Percentiles rank a stretch among this genome's conserved stretches.
Evolutionary conservation across 2,113 vertebrate species (phyloP).

Genomic region (Muscicapa adusta): DNA sequence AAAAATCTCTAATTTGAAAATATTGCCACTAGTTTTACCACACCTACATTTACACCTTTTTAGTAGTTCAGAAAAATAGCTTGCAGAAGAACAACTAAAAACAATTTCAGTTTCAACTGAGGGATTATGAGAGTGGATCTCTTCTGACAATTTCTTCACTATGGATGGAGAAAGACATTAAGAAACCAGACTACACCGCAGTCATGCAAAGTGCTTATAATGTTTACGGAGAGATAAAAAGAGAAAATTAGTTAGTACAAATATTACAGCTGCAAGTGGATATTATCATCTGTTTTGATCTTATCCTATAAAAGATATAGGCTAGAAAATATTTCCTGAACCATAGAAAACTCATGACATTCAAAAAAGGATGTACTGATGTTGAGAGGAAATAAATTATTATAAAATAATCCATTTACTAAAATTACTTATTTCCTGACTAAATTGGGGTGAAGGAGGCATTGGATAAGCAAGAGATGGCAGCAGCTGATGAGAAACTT

Average conservation of each 20-base stretch:
- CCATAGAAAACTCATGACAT: background rate
- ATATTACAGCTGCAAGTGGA: background rate
- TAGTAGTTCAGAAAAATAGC: background rate
- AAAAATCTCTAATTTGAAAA: background rate
- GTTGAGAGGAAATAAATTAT: background rate
- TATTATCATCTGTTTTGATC: background rate
- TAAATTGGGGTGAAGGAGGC: rapidly evolving
- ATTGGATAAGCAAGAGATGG: background rate
- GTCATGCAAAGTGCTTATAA: background rate
- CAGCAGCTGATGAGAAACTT: background rate
- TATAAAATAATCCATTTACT: background rate
- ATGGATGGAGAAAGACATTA: background rate
- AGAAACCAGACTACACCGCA: background rate
- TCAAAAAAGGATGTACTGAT: background rate
- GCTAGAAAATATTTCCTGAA: background rate
- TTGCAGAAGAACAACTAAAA: background rate
- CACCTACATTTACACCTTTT: background rate
- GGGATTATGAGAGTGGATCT: background rate
- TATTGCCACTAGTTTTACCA: background rate
- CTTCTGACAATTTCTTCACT: background rate
- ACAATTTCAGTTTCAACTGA: background rate
- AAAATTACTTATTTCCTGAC: background rate
- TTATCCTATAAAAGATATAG: background rate
- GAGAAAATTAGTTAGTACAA: background rate
- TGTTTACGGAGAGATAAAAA: background rate